Percentiles rank a stretch among this genome's conserved stretches.
These are phyloP conservation scores for Perca flavescens DNA, from an alignment of 2,113 vertebrate genomes.

Conservation along the genomic window DNA sequence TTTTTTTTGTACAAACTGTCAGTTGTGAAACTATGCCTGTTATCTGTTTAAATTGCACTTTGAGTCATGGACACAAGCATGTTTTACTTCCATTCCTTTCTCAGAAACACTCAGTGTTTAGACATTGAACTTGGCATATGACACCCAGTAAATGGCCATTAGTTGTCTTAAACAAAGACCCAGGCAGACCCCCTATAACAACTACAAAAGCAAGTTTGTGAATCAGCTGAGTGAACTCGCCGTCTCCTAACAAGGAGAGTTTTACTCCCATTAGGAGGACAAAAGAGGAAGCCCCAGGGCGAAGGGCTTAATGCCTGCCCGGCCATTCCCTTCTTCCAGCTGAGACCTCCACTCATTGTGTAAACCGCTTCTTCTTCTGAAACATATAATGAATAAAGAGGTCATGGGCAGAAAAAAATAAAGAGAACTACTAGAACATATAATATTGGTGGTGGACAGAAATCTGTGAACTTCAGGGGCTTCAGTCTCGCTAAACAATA, in stretches of 20 bases:
- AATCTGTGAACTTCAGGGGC: constrained; percentile 79
- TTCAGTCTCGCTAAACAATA: constrained; percentile 67
- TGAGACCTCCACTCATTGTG: constrained; percentile 53
- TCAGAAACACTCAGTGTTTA: not conserved
- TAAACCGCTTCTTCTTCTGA: constrained; percentile 37
- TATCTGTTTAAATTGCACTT: not conserved
- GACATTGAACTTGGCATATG: constrained; percentile 32
- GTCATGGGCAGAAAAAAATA: not conserved
- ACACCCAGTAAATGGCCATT: not conserved
- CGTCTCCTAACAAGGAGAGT: constrained; percentile 33
- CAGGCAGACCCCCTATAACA: constrained; percentile 13
- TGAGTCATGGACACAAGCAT: not conserved
- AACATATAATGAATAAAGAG: constrained; percentile 48
- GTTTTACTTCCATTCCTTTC: not conserved
- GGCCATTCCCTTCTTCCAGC: constrained; percentile 18
- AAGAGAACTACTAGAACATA: not conserved
- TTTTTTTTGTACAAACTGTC: not conserved
- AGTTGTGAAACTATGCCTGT: not conserved
- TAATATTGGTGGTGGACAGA: constrained; percentile 37
- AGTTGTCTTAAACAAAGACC: constrained; percentile 14
- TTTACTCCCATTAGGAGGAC: constrained; percentile 75
- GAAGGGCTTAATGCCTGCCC: constrained; percentile 22
- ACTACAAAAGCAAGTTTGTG: constrained; percentile 58
- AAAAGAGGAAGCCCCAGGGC: constrained; percentile 64
- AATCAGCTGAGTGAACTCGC: constrained; percentile 33